Evolutionary conservation across 2,888 invertebrate genomes (phyloP).

Genomic region (Drosophila kambysellisi): DNA sequence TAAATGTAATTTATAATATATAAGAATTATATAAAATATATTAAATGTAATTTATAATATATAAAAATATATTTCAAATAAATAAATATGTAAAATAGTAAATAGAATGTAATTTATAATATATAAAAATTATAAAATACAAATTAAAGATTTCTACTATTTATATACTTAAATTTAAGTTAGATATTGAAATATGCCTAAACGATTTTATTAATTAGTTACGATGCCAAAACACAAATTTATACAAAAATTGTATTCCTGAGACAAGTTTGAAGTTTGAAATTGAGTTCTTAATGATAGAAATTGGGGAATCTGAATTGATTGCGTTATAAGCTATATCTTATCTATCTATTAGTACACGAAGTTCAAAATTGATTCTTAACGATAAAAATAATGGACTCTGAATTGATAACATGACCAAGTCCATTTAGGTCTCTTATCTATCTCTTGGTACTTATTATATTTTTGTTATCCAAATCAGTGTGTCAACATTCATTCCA

Average conservation of each 20-base stretch:
- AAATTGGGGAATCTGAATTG: not conserved
- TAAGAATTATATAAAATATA: not conserved
- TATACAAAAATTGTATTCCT: too few species aligned
- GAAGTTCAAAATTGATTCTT: not conserved
- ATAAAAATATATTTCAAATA: too few species aligned
- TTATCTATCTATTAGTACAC: not conserved
- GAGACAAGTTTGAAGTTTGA: not conserved
- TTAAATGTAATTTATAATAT: too few species aligned
- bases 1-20: too few species aligned
- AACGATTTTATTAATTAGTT: not conserved
- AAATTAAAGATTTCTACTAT: not conserved
- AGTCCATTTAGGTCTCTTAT: not conserved
- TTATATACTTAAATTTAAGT: not conserved
- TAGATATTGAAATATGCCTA: too few species aligned
- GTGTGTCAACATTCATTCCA: constrained; percentile 16
- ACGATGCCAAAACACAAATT: too few species aligned
- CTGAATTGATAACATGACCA: not conserved
- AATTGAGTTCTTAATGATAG: not conserved
- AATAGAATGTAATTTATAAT: not conserved
- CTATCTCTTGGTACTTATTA: not conserved
- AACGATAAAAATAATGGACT: not conserved
- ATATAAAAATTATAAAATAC: not conserved
- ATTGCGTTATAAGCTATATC: not conserved
- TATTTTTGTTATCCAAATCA: not conserved
- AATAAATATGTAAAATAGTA: too few species aligned